Evolutionary conservation across 2,888 invertebrate species (phyloP), one percentile per base, ranked within the genome.

Genomic region (Orgyia antiqua): DNA sequence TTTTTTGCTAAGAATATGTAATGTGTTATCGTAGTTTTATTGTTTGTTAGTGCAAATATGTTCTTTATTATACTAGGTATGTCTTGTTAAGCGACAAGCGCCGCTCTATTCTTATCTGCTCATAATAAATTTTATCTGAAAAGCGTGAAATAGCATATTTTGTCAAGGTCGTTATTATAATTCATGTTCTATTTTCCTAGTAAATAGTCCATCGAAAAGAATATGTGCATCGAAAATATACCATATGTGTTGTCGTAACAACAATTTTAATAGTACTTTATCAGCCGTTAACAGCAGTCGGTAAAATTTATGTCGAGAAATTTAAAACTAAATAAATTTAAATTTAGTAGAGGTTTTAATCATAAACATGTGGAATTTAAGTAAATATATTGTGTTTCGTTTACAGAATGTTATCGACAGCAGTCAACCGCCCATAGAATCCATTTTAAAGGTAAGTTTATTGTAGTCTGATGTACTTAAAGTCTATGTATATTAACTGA

Each of bases 391-490:
- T 51, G 45, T 55, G 52, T 37, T 59, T 63, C 58, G 55, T 43
- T 74, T 66, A 37, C 83, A 87, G 87, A 76, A 65, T 54, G 58
- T 72, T 49, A 79, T 86, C 55, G 87, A 88, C 55, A 88, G 89
- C 65, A 88, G 86, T 65, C 87, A 89, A 51, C 84, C 87, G 46
- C 87, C 82, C 53, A 88, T 91, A 67, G 91, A 91, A 68, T 89
- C 88, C 72, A 91, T 91, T 67, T 80, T 91, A 62, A 91, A 91
- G 88, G 91, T 91, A 69, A 73, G 68, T 26, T 8, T 18, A n/a
- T n/a, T n/a, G n/a, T n/a, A n/a, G n/a, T n/a, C n/a, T n/a, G n/a
- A n/a, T n/a, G n/a, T n/a, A n/a, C n/a, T n/a, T n/a, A n/a, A n/a
- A n/a, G n/a, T n/a, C n/a, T n/a, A n/a, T n/a, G n/a, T n/a, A n/a